phyloP scores from a whole-genome alignment of 2,797 vertebrate genomes.

The Enteromius paludinosus region DNA sequence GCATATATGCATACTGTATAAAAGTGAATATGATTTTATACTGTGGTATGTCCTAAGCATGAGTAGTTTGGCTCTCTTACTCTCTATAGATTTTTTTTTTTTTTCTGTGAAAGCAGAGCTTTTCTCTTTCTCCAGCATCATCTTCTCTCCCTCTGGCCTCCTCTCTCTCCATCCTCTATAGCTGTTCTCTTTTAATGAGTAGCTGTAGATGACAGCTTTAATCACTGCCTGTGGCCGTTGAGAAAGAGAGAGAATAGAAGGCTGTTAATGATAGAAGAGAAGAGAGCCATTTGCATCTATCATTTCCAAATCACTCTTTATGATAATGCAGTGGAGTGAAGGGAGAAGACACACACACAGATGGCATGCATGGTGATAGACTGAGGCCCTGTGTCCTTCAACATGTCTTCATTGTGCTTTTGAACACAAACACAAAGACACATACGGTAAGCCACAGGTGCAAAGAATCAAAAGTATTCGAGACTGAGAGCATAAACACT shows the following conservation, averaged over 20 bases:
- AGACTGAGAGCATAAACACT: background rate
- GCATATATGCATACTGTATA: background rate
- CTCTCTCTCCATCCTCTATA: slow-evolving; percentile 84
- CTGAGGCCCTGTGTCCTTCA: slow-evolving; percentile 80
- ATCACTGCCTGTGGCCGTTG: slow-evolving; percentile 99
- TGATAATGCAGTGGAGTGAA: slow-evolving; percentile 96
- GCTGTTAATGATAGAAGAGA: slow-evolving; percentile 98
- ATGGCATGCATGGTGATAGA: slow-evolving; percentile 90
- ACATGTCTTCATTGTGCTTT: slow-evolving; percentile 81
- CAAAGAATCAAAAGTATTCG: slow-evolving; percentile 6
- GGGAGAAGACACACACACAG: slow-evolving; percentile 62
- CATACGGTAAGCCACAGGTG: background rate
- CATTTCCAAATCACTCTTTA: slow-evolving; percentile 99
- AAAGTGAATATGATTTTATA: background rate
- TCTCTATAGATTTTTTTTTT: slow-evolving; percentile 19
- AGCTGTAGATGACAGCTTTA: slow-evolving; percentile 99
- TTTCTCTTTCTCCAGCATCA: slow-evolving; percentile 48
- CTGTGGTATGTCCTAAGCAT: background rate
- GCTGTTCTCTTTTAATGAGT: slow-evolving; percentile 93
- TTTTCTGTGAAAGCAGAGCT: slow-evolving; percentile 3
- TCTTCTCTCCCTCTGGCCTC: slow-evolving; percentile 59
- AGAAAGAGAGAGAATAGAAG: slow-evolving; percentile 75
- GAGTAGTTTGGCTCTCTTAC: background rate
- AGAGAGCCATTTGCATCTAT: slow-evolving; percentile 99
- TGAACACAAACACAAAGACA: slow-evolving; percentile 72